A percentile compares a stretch with the other conserved stretches of the same genome.
Conservation (phyloP, 2,888 invertebrate species). For the Brenthis ino region DNA sequence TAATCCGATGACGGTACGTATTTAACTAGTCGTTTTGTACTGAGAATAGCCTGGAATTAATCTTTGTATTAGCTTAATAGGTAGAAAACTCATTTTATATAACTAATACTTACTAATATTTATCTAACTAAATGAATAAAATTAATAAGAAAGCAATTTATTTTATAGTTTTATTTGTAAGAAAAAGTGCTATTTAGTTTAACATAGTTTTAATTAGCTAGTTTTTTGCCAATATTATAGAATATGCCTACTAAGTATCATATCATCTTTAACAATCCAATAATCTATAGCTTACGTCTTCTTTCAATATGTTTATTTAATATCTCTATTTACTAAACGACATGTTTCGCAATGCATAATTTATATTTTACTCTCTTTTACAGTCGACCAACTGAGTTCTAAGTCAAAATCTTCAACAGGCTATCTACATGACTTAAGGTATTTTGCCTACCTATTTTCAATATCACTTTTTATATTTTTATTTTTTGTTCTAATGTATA, state of each 20-base stretch:
- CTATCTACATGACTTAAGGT: constrained; percentile 28
- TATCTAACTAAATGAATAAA: no score
- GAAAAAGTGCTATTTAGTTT: no score
- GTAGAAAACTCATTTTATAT: not conserved
- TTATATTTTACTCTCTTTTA: not conserved
- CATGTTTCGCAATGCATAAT: not conserved
- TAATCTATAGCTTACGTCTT: no score
- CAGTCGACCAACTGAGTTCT: constrained; percentile 21
- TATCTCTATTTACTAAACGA: no score
- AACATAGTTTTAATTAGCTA: no score
- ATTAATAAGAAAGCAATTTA: no score
- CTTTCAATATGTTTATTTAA: no score
- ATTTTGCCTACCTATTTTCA: not conserved
- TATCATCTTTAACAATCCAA: no score
- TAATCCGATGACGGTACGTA: constrained; percentile 39
- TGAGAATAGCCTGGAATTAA: not conserved
- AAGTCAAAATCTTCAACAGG: constrained; percentile 25
- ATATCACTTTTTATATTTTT: not conserved
- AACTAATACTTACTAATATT: no score
- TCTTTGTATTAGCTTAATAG: not conserved
- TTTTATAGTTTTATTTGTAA: no score
- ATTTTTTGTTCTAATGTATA: not conserved
- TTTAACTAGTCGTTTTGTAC: not conserved
- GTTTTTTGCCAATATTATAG: no score
- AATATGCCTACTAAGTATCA: no score